These are phyloP conservation scores for Barypeithes pellucidus DNA, from an alignment of 2,888 invertebrate species.

Conservation along the genomic window DNA sequence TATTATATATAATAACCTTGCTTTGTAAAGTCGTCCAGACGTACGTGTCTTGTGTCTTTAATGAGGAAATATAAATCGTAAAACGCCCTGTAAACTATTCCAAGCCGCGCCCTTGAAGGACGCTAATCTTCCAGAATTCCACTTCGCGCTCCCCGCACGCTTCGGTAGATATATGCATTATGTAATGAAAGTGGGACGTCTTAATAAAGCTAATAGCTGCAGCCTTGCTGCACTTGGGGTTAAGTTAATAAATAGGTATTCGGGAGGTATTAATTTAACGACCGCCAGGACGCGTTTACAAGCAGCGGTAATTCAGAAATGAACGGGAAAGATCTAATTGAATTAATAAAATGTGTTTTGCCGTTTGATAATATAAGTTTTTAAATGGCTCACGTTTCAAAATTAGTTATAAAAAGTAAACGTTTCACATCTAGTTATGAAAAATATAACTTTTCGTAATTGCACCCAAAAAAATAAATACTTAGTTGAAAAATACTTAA, in stretches of 20 bases:
- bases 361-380: too few relatives aligned
- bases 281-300: neutral
- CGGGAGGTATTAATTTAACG: slow-evolving; percentile 1
- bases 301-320: neutral
- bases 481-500: too few relatives aligned
- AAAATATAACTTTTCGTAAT: too few relatives aligned
- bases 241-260: slow-evolving; percentile 26
- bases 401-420: too few relatives aligned
- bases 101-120: slow-evolving; percentile 13
- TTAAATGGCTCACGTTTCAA: too few relatives aligned
- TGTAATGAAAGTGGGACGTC: slow-evolving; percentile 49
- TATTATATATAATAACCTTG: too few relatives aligned
- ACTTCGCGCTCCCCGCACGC: slow-evolving; percentile 32
- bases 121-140: slow-evolving; percentile 22
- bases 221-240: slow-evolving; percentile 39
- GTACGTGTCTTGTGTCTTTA: too few relatives aligned
- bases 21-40: too few relatives aligned
- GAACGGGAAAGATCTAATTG: neutral
- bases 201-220: slow-evolving; percentile 53
- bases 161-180: slow-evolving; percentile 47
- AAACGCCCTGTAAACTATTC: neutral
- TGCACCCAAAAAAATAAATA: too few relatives aligned
- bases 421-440: too few relatives aligned
- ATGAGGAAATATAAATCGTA: too few relatives aligned
- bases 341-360: too few relatives aligned